Conservation (phyloP, 2,797 vertebrate genomes). For the Bradypus variegatus region DNA sequence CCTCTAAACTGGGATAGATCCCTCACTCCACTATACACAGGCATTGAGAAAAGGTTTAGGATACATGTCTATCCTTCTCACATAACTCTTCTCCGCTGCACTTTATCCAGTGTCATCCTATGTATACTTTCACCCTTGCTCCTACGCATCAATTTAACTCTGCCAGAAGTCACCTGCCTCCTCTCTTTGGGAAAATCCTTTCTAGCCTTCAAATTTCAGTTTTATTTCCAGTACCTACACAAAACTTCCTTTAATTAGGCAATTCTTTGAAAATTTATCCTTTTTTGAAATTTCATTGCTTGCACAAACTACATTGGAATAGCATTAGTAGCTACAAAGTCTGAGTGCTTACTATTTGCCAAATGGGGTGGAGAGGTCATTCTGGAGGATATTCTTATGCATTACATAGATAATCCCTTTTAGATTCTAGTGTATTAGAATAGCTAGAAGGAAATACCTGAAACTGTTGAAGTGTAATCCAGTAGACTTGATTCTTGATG, state of each 20-base stretch:
- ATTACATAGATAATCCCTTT: too few species aligned
- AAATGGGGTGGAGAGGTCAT: too few species aligned
- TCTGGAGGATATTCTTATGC: too few species aligned
- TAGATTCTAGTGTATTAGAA: too few species aligned
- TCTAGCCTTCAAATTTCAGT: background rate
- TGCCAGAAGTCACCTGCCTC: background rate
- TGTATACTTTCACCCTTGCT: background rate
- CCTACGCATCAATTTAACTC: background rate
- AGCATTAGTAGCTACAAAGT: background rate
- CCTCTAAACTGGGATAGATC: background rate
- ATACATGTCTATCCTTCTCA: background rate
- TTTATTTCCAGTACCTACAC: background rate
- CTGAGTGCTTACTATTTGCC: background rate
- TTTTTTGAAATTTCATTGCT: background rate
- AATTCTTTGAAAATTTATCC: background rate
- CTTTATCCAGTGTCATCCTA: background rate
- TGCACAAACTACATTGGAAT: slow-evolving; percentile 2
- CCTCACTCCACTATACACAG: background rate
- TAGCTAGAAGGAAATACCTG: too few species aligned
- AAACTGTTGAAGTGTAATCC: too few species aligned
- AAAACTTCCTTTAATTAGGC: background rate
- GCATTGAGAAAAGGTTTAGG: background rate
- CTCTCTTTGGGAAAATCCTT: background rate
- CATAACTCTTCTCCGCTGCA: background rate
- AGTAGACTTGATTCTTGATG: too few species aligned